These are phyloP conservation scores for Plotosus lineatus DNA, from an alignment of 2,113 vertebrate species.

Conservation along the genomic window DNA sequence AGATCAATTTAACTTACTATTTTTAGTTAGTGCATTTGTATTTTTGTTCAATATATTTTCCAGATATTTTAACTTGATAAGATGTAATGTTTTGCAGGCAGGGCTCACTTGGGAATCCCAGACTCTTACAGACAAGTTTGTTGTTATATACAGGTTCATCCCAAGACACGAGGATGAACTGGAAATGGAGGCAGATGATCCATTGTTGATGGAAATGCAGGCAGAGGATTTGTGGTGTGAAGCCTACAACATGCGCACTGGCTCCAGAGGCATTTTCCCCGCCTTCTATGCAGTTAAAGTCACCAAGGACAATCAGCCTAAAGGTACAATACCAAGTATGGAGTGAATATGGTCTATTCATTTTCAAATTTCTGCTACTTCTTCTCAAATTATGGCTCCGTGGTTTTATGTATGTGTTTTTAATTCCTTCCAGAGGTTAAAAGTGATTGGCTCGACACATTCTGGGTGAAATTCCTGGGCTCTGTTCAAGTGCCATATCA, in stretches of 20 bases:
- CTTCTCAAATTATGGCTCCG: background rate
- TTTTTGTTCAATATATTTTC: too few species aligned
- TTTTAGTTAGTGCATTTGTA: too few species aligned
- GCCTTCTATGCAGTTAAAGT: conserved; percentile 89
- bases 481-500: conserved; percentile 93
- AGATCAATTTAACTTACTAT: too few species aligned
- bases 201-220: conserved; percentile 85
- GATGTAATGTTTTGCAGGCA: too few species aligned
- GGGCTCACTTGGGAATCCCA: background rate
- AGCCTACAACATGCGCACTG: conserved; percentile 95
- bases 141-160: conserved; percentile 78
- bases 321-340: conserved; percentile 53
- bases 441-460: conserved; percentile 83
- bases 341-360: background rate
- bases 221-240: conserved; percentile 93
- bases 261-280: conserved; percentile 87
- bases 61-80: too few species aligned
- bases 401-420: background rate
- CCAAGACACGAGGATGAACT: conserved; percentile 92
- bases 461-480: conserved; percentile 88
- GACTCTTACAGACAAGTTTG: background rate
- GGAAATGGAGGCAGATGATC: conserved; percentile 89
- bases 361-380: background rate
- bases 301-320: conserved; percentile 59
- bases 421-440: conserved; percentile 62